phyloP scores from a whole-genome alignment of 1,140 invertebrate genomes.

The Orchestia grillus region DNA sequence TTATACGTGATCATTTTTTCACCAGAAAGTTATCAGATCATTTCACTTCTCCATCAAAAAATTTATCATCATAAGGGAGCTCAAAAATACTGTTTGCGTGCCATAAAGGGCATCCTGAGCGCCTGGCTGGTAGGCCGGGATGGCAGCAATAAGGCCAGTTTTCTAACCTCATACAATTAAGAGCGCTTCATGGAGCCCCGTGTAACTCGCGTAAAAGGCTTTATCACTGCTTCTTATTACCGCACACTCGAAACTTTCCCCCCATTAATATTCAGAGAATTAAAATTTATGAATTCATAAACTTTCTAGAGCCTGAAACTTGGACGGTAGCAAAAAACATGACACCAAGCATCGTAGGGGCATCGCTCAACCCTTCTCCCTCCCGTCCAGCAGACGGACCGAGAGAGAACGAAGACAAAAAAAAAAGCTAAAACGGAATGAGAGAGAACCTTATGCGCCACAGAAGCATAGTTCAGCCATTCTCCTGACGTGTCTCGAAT shows the following conservation, averaged over 20 bases:
- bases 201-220: slow-evolving; percentile 15
- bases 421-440: neutral
- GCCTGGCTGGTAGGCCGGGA: neutral
- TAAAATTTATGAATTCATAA: slow-evolving; percentile 56
- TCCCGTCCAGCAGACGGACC: neutral
- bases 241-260: slow-evolving; percentile 34
- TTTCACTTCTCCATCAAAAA: too few species aligned
- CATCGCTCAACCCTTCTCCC: neutral
- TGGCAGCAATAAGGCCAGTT: neutral
- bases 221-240: slow-evolving; percentile 39
- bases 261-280: slow-evolving; percentile 34
- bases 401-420: neutral
- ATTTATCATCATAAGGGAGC: too few species aligned
- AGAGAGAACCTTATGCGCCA: slow-evolving; percentile 30
- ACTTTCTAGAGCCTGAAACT: slow-evolving; percentile 42
- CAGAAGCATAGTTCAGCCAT: neutral
- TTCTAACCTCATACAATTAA: neutral
- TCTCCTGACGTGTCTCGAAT: slow-evolving; percentile 28
- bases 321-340: slow-evolving; percentile 34
- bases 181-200: neutral
- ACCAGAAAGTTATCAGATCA: too few species aligned
- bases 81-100: too few species aligned
- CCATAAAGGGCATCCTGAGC: neutral
- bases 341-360: neutral
- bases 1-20: too few species aligned